Evolutionary conservation across 2,797 vertebrate genomes (phyloP).

Genomic region (Synaphobranchus kaupii): DNA sequence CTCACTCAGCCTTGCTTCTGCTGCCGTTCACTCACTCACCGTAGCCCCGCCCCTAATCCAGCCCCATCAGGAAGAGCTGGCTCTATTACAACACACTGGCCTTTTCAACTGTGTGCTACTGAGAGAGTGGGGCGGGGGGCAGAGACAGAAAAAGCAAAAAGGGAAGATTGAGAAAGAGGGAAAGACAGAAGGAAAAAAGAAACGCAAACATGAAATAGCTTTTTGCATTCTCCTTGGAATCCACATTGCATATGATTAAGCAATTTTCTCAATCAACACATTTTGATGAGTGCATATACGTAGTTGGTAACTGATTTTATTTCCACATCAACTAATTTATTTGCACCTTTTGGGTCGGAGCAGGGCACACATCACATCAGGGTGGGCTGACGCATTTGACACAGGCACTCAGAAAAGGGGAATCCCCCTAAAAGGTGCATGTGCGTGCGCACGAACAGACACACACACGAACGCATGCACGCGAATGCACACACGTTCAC

Average conservation of each 20-base stretch:
- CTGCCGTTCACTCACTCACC: slow-evolving; percentile 58
- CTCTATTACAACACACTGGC: slow-evolving; percentile 53
- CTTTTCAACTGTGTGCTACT: slow-evolving; percentile 44
- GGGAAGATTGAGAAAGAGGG: background rate
- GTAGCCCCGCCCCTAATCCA: slow-evolving; percentile 63
- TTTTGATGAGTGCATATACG: background rate
- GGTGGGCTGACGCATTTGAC: background rate
- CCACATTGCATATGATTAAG: background rate
- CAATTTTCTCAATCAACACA: background rate
- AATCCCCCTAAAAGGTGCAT: background rate
- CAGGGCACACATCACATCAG: background rate
- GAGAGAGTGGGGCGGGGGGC: background rate
- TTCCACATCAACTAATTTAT: background rate
- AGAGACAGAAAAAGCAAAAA: slow-evolving; percentile 3
- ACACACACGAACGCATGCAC: background rate
- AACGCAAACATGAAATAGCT: background rate
- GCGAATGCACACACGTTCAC: background rate
- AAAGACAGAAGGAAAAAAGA: slow-evolving; percentile 8
- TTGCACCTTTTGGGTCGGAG: background rate
- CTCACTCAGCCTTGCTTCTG: slow-evolving; percentile 39
- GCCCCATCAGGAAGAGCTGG: slow-evolving; percentile 69
- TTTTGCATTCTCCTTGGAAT: background rate
- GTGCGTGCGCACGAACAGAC: background rate
- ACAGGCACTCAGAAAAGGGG: background rate
- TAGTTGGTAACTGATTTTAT: background rate